Evolutionary conservation across 2,888 invertebrate genomes (phyloP).

Genomic region (Epistrophe eligans): DNA sequence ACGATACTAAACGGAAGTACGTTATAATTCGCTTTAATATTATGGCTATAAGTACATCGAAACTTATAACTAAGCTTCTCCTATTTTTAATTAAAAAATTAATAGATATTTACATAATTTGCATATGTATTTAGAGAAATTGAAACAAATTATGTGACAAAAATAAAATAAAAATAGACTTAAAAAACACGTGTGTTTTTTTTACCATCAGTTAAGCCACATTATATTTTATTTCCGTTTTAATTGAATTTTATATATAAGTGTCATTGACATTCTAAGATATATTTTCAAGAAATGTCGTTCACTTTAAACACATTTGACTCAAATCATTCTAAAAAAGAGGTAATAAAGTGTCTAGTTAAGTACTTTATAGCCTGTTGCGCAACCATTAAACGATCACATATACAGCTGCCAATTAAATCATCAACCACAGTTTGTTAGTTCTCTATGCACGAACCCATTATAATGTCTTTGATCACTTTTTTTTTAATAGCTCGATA

Average conservation of each 20-base stretch:
- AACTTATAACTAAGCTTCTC: no score
- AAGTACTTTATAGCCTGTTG: conserved; percentile 30
- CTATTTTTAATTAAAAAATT: no score
- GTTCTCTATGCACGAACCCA: conserved; percentile 34
- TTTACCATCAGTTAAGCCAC: background rate
- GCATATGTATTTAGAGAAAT: no score
- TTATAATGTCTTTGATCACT: conserved; percentile 20
- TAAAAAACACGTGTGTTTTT: background rate
- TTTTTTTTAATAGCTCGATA: conserved; percentile 33
- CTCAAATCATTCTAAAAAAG: conserved; percentile 9
- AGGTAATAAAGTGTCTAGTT: conserved; percentile 22
- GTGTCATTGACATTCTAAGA: conserved; percentile 17
- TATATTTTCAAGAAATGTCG: conserved; percentile 8
- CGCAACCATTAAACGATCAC: conserved; percentile 46
- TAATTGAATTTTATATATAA: conserved; percentile 6
- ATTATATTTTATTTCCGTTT: background rate
- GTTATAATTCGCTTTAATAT: no score
- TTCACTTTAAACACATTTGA: background rate
- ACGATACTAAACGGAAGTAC: no score
- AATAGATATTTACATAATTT: no score
- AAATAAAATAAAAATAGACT: background rate
- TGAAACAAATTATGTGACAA: no score
- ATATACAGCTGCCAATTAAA: conserved; percentile 49
- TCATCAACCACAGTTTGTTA: conserved; percentile 35
- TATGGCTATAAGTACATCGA: no score